phyloP scores from a whole-genome alignment of 2,113 vertebrate genomes.

The Panthera leo region DNA sequence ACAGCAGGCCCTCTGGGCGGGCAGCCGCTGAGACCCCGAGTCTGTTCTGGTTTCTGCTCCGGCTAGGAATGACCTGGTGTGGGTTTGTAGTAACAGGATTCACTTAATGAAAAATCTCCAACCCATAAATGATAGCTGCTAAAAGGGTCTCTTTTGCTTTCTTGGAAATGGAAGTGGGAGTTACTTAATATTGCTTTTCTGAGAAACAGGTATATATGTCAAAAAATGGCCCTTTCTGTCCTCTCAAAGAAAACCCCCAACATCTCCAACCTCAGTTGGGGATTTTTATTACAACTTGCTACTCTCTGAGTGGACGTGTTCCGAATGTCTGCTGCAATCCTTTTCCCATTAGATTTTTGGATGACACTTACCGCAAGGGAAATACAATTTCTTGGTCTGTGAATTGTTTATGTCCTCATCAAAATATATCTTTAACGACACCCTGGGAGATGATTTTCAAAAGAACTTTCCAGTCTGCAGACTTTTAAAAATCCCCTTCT shows the following conservation, averaged over 20 bases:
- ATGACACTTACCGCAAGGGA: conserved; percentile 56
- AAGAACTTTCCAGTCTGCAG: conserved; percentile 17
- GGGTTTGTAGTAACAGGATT: background rate
- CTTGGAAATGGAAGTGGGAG: conserved; percentile 68
- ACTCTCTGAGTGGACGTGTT: conserved; percentile 25
- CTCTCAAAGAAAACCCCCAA: conserved; percentile 51
- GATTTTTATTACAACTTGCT: background rate
- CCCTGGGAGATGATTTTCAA: conserved; percentile 55
- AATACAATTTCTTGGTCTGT: conserved; percentile 58
- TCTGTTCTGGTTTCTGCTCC: background rate
- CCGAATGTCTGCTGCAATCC: conserved; percentile 16
- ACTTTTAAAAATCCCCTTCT: background rate
- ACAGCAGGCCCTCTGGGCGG: too few relatives aligned
- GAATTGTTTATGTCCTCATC: conserved; percentile 69
- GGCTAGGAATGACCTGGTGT: background rate
- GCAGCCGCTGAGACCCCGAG: fast-evolving
- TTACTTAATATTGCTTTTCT: conserved; percentile 66
- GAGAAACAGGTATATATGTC: conserved; percentile 67
- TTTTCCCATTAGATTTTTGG: conserved; percentile 60
- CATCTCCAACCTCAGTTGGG: background rate
- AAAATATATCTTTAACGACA: conserved; percentile 56
- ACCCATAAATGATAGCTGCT: conserved; percentile 50
- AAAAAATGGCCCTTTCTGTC: conserved; percentile 43
- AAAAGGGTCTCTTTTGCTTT: conserved; percentile 63
- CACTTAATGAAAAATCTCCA: conserved; percentile 50